Percentiles rank a stretch among this genome's conserved stretches.
Conservation (phyloP, 2,888 invertebrate genomes). For the Pomacea canaliculata region DNA sequence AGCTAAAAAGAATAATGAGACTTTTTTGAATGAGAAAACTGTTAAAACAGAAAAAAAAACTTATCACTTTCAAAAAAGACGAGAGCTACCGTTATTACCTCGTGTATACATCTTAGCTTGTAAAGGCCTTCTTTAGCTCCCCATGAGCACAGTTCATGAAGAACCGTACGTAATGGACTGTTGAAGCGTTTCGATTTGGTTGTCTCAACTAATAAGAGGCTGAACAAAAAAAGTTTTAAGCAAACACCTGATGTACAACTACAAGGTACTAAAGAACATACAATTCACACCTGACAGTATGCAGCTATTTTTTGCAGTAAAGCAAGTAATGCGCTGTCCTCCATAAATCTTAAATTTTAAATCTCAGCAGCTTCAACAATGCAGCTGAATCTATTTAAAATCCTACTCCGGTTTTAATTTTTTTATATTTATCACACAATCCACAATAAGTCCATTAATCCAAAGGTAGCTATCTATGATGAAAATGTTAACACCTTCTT, state of each 20-base stretch:
- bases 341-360: too few species aligned
- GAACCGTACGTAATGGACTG: constrained; percentile 53
- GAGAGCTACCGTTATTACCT: constrained; percentile 39
- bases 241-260: too few species aligned
- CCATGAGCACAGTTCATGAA: constrained; percentile 65
- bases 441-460: too few species aligned
- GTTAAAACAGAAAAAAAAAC: background rate
- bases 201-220: constrained; percentile 54
- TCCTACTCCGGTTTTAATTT: too few species aligned
- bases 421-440: too few species aligned
- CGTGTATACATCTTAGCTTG: constrained; percentile 54
- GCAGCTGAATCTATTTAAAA: too few species aligned
- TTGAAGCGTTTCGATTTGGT: constrained; percentile 58
- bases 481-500: too few species aligned
- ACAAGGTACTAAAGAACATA: too few species aligned
- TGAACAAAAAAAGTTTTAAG: constrained; percentile 27
- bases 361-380: too few species aligned
- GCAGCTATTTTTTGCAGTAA: too few species aligned
- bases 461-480: too few species aligned
- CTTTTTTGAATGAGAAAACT: background rate
- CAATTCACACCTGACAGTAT: too few species aligned
- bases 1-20: background rate
- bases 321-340: background rate
- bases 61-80: background rate
- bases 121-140: constrained; percentile 64